Percentiles rank a stretch among this genome's conserved stretches.
phyloP scores from a whole-genome alignment of 2,888 invertebrate species.

The Tolmerus cingulatus region DNA sequence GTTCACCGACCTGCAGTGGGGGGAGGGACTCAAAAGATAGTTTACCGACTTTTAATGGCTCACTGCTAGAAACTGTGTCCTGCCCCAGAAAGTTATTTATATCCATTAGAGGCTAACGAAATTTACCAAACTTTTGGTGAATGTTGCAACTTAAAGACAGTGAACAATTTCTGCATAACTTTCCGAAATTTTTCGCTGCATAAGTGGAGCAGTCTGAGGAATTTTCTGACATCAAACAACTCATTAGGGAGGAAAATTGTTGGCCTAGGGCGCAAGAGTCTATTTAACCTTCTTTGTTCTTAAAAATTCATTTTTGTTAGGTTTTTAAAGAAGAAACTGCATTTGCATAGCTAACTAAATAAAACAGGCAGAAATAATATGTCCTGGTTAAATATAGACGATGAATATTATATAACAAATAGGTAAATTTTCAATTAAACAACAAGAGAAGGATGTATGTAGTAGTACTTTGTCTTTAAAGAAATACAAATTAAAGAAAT shows the following conservation, averaged over 20 bases:
- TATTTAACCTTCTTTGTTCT: neutral
- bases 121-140: neutral
- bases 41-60: slow-evolving; percentile 14
- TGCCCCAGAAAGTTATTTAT: neutral
- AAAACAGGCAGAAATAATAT: neutral
- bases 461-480: too few species aligned
- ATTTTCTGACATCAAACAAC: neutral
- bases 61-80: neutral
- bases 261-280: neutral
- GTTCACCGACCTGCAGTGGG: neutral
- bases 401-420: too few species aligned
- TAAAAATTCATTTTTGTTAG: neutral
- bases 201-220: neutral
- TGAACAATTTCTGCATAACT: neutral
- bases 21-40: neutral
- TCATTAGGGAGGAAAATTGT: neutral
- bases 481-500: too few species aligned
- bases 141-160: neutral
- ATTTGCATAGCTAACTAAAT: neutral
- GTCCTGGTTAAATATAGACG: neutral
- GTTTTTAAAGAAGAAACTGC: neutral
- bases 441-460: too few species aligned
- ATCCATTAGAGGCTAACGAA: neutral
- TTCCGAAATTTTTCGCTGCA: neutral
- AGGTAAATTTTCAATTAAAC: too few species aligned